A percentile compares a stretch with the other conserved stretches of the same genome.
These are phyloP conservation scores for Sympetrum striolatum DNA, from an alignment of 2,888 invertebrate species.

Conservation along the genomic window DNA sequence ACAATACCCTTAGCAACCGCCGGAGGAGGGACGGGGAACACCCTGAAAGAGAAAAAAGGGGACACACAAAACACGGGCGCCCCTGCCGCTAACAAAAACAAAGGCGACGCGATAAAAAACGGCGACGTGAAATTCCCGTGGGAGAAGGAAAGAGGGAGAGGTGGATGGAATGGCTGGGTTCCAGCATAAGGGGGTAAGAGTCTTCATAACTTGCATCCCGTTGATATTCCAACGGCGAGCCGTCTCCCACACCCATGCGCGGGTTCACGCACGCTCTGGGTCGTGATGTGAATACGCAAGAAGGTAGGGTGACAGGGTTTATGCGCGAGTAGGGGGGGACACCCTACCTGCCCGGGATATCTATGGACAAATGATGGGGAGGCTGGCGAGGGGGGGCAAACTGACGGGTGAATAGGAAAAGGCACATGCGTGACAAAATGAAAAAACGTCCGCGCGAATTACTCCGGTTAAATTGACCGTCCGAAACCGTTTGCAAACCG, in stretches of 20 bases:
- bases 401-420: not conserved
- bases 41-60: not conserved
- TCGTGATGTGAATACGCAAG: constrained; percentile 7
- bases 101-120: not conserved
- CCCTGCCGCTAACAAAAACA: not conserved
- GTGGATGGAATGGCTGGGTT: not conserved
- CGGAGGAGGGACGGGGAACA: not conserved
- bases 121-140: not conserved
- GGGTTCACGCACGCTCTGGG: not conserved
- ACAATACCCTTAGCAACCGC: not conserved
- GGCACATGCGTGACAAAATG: not conserved
- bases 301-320: not conserved
- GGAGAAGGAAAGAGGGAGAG: not conserved
- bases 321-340: not conserved
- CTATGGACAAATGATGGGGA: not conserved
- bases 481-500: not conserved
- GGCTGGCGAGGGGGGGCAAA: not conserved
- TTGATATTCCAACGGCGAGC: constrained; percentile 2
- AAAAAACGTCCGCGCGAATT: not conserved
- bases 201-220: constrained; percentile 15
- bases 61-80: not conserved
- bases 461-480: not conserved
- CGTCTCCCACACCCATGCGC: not conserved
- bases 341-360: not conserved
- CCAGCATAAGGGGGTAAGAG: not conserved